These are phyloP conservation scores for Scolanthus callimorphus DNA, from an alignment of 92 coral and sea anemone genomes.

Conservation along the genomic window DNA sequence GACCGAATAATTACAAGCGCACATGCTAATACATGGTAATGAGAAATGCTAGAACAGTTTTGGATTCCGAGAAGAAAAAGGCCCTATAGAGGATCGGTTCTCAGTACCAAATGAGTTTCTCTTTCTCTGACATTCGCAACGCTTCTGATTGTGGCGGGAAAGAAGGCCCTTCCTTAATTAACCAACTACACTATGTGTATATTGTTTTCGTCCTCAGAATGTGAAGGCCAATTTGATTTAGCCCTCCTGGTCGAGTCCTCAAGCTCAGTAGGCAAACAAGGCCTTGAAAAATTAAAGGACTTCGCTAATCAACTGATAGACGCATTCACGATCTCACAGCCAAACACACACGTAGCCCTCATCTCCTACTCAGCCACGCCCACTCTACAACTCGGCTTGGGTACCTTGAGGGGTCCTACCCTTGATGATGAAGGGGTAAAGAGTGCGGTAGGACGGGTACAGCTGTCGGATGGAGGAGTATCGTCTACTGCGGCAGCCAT, in stretches of 20 bases:
- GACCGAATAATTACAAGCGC: too few relatives aligned
- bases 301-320: conserved; percentile 54
- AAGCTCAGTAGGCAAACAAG: conserved; percentile 25
- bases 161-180: too few relatives aligned
- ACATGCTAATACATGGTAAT: too few relatives aligned
- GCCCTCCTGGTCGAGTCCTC: conserved; percentile 59
- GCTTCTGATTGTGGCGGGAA: too few relatives aligned
- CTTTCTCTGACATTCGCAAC: too few relatives aligned
- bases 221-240: conserved; percentile 55
- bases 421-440: conserved; percentile 18
- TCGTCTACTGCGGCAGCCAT: conserved; percentile 31
- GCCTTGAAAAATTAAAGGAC: conserved; percentile 41
- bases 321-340: conserved; percentile 42
- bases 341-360: conserved; percentile 50
- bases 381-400: conserved; percentile 41
- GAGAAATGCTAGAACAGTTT: too few relatives aligned
- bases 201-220: conserved; percentile 22
- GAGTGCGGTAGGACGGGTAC: conserved; percentile 21
- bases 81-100: too few relatives aligned
- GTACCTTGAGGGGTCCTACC: conserved; percentile 33
- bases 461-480: conserved; percentile 4
- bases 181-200: too few relatives aligned
- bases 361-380: conserved; percentile 39
- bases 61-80: too few relatives aligned
- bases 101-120: too few relatives aligned